Evolutionary conservation across 2,888 invertebrate species (phyloP), one percentile per base, ranked within the genome.

Genomic region (Epinotia bilunana): DNA sequence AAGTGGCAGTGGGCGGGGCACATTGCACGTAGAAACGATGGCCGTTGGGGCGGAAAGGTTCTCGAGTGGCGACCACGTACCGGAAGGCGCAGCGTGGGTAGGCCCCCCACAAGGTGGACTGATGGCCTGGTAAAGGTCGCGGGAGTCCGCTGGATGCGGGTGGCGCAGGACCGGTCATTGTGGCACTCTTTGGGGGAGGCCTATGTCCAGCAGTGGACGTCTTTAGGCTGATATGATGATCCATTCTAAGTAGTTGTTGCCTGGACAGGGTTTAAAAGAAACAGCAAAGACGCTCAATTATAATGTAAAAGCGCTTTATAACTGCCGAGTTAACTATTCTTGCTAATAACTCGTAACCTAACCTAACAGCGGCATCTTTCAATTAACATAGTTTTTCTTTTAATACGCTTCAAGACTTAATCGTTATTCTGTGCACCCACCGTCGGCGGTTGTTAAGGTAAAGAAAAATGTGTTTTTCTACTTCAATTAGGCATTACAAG

Each of bases 291-390:
- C 12, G 16, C 43, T 46, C 60, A 60, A 69, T 69, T 46, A 69
- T n/a, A 69, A 69, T 43, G 28, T 60, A 60, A 60, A 69, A 69
- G 23, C 23, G 4, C n/a, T 57, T 58, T 28, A 60, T 69, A 60
- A 69, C 58, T 7, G 43, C 58, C 1, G 11, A 3, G 39, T 18
- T 68, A 23, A 68, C 16, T 5, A 69, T 69, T 60, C 46, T 58
- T 68, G n/a, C 46, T 69, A 46, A 58, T 61, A 62, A 43, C 43
- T 20, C 28, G 20, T 46, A 69, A 58, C 33, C 33, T 53, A 53
- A 65, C 53, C 11, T 53, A 53, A 33, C 53, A 23, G 58, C 33
- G 68, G 53, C n/a, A 28, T 16, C 33, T 58, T 60, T 69, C 46
- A 69, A 60, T 69, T 69, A 60, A 23, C 49, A 13, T 46, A 0